A percentile compares a stretch with the other conserved stretches of the same genome.
These are phyloP conservation scores for Theropithecus gelada DNA, from an alignment of 2,113 vertebrate species.

Conservation along the genomic window DNA sequence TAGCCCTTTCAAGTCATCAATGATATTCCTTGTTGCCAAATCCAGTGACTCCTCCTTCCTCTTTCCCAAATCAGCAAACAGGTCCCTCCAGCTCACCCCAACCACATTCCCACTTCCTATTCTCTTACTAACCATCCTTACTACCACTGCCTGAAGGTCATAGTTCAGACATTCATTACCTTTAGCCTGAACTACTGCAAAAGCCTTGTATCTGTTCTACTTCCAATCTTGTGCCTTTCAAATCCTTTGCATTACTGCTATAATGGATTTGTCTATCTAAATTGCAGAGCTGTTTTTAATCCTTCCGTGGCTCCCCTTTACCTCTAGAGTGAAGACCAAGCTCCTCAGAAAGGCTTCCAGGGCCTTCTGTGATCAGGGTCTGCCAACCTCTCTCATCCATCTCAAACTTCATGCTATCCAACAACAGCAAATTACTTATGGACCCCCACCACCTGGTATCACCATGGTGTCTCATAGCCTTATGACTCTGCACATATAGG, in stretches of 20 bases:
- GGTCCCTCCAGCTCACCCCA: background rate
- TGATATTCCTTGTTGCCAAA: background rate
- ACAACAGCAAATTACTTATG: background rate
- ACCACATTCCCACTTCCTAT: background rate
- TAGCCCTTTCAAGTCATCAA: background rate
- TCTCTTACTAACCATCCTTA: background rate
- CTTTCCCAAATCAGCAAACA: background rate
- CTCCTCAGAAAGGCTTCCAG: background rate
- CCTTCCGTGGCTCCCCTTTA: background rate
- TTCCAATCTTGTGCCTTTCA: background rate
- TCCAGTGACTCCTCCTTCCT: background rate
- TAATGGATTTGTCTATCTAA: background rate
- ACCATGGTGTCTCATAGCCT: background rate
- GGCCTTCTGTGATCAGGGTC: background rate
- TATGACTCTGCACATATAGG: background rate
- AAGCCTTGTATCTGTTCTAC: background rate
- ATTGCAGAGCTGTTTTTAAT: background rate
- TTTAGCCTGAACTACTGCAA: background rate
- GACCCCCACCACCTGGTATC: background rate
- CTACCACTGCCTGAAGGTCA: background rate
- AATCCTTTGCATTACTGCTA: background rate
- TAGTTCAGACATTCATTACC: background rate
- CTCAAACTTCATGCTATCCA: background rate
- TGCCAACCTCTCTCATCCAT: background rate
- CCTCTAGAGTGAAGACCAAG: background rate